These are phyloP conservation scores for Amblyopsis hoosieri DNA, from an alignment of 2,797 vertebrate species.

Conservation along the genomic window DNA sequence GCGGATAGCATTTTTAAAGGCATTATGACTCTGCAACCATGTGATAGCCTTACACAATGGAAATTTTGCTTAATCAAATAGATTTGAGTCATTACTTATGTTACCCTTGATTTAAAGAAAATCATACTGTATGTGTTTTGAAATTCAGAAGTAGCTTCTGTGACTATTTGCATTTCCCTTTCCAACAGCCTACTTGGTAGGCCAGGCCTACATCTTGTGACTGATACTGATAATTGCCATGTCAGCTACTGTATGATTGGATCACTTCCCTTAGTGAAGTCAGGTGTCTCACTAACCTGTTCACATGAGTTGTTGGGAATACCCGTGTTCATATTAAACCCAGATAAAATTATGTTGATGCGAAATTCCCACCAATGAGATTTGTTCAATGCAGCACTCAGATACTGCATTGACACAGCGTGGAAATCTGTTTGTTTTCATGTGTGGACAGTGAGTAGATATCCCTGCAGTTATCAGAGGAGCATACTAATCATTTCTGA, in stretches of 20 bases:
- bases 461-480: neutral
- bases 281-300: slow-evolving; percentile 7
- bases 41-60: neutral
- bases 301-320: neutral
- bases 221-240: too few species aligned
- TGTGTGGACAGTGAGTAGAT: neutral
- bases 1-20: too few species aligned
- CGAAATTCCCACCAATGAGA: neutral
- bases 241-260: too few species aligned
- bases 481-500: slow-evolving; percentile 11
- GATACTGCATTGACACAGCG: neutral
- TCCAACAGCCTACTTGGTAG: too few species aligned
- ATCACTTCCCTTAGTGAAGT: too few species aligned
- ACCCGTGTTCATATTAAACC: too few species aligned
- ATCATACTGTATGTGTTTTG: too few species aligned
- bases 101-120: too few species aligned
- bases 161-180: too few species aligned
- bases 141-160: too few species aligned
- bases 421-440: neutral
- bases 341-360: neutral
- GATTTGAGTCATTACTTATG: too few species aligned
- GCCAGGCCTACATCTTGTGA: too few species aligned
- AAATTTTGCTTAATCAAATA: neutral
- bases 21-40: slow-evolving; percentile 33
- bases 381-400: neutral